Base-by-base conservation (phyloP, 2,888 invertebrate species). In the Platerodrilus igneus region DNA sequence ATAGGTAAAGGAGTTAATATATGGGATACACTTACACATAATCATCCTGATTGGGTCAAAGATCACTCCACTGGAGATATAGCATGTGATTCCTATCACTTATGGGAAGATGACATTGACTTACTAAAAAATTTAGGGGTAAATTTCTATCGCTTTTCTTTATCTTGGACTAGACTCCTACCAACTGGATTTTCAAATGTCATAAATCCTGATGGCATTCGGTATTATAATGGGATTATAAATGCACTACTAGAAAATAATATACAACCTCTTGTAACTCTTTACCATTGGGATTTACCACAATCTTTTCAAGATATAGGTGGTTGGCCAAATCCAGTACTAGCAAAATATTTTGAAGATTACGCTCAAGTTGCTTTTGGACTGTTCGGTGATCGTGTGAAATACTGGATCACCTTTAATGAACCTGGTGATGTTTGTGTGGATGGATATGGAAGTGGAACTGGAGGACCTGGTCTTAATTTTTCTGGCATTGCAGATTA, bases 221-320 rank as follows among this genome's bases (percentile, higher is more conserved):
- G 67, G 23, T 82, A 81, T 63, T 85, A 84, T 66, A 74, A 72
- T 36, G 67, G 73, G 27, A 58, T 86, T 13, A 70, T 83, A 8
- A 65, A 77, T 30, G 77, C 74, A 51, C 64, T 84, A 2, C 41
- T 68, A 0, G 64, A 56, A 2, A 64, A 73, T 36, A 68, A 66
- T n/a, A 78, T 85, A 32, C 53, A 63, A 30, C 81, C 83, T 0
- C 52, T 76, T 25, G 71, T 77, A 4, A 79, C 78, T 1, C 66
- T 80, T 60, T 79, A 78, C 65, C 80, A 81, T 54, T 81, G 78
- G 78, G 80, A 82, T 56, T 66, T 80, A 36, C 81, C 81, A 0
- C 75, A 78, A 53, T 37, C 54, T 2, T 58, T 78, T 5, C 48
- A 57, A 67, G 74, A 77, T 30, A 61, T 78, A 3, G 81, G 81